phyloP scores from a whole-genome alignment of 2,797 vertebrate genomes.

The Scyliorhinus canicula region DNA sequence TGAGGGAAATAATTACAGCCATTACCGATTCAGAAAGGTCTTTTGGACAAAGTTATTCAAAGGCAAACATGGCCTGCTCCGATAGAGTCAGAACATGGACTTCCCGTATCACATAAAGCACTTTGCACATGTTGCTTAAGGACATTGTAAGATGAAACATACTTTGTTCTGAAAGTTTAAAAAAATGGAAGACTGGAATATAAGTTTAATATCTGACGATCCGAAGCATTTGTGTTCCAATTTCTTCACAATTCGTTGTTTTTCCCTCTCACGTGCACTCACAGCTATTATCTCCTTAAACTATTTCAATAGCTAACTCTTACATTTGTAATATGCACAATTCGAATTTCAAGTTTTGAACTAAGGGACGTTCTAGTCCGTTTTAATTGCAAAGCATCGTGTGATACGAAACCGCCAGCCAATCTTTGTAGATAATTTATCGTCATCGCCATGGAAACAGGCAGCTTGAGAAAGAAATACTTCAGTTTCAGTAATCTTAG shows the following conservation, averaged over 20 bases:
- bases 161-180: conserved; percentile 28
- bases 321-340: background rate
- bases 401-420: background rate
- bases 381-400: background rate
- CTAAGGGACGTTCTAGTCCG: background rate
- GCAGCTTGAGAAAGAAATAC: conserved; percentile 31
- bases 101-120: conserved; percentile 63
- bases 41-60: conserved; percentile 85
- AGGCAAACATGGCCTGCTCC: conserved; percentile 94
- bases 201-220: background rate
- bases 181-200: background rate
- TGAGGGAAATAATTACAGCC: conserved; percentile 61
- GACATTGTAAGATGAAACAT: conserved; percentile 42
- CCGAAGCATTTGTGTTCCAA: background rate
- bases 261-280: background rate
- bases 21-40: conserved; percentile 74
- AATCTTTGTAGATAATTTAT: conserved; percentile 28
- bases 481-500: conserved; percentile 24
- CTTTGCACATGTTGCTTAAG: conserved; percentile 44
- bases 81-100: conserved; percentile 60
- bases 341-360: background rate
- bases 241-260: conserved; percentile 22
- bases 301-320: background rate
- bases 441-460: conserved; percentile 31
- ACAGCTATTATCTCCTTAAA: background rate